Percentiles rank a stretch among this genome's conserved stretches.
These are phyloP conservation scores for Galleria mellonella DNA, from an alignment of 1,140 invertebrate genomes.

Conservation along the genomic window DNA sequence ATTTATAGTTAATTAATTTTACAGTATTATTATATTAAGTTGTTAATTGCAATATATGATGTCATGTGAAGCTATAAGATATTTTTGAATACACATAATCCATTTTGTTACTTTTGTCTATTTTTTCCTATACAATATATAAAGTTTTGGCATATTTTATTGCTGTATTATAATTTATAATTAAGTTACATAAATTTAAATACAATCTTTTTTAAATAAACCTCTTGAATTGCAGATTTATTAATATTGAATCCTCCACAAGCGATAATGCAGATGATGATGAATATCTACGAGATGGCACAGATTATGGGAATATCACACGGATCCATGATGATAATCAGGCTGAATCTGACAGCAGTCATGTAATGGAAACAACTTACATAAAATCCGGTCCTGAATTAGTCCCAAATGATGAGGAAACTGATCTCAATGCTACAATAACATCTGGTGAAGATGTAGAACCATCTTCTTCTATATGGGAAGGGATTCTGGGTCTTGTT, in stretches of 20 bases:
- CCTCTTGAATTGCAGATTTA: slow-evolving; percentile 69
- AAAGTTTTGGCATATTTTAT: no score
- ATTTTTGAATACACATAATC: neutral
- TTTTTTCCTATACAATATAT: no score
- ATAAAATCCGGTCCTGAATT: slow-evolving; percentile 27
- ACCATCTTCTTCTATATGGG: slow-evolving; percentile 50
- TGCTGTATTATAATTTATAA: no score
- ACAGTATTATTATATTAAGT: neutral
- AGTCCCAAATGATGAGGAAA: slow-evolving; percentile 15
- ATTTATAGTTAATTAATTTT: neutral
- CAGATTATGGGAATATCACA: slow-evolving; percentile 64
- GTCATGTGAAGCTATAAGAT: neutral
- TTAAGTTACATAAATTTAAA: neutral
- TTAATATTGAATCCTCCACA: slow-evolving; percentile 82
- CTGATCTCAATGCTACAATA: slow-evolving; percentile 53
- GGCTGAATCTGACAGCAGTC: slow-evolving; percentile 20
- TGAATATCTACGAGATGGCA: slow-evolving; percentile 58
- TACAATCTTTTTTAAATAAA: neutral
- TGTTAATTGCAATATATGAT: neutral
- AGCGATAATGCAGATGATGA: slow-evolving; percentile 62
- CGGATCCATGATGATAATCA: slow-evolving; percentile 41
- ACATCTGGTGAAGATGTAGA: slow-evolving; percentile 41
- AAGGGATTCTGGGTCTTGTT: slow-evolving; percentile 60
- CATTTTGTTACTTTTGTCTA: neutral
- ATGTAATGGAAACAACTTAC: slow-evolving; percentile 48